Percentiles rank a stretch among this genome's conserved stretches.
Conservation (phyloP, 92 coral and sea anemone genomes). For the Porites evermanni region DNA sequence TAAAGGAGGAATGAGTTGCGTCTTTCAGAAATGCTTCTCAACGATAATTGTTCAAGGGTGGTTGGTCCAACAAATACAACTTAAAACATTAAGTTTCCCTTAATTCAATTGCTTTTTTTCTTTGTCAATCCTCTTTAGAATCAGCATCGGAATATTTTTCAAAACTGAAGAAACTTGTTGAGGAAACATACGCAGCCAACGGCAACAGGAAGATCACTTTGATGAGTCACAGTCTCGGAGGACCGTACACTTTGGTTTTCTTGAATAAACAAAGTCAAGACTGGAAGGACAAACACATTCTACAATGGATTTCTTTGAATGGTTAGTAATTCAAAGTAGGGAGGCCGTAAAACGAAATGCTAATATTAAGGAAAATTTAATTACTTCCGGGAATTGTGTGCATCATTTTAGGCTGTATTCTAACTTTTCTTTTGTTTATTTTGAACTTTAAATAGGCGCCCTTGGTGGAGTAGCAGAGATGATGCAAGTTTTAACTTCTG, state of each 20-base stretch:
- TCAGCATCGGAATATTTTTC: slow-evolving; percentile 36
- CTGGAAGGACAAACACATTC: slow-evolving; percentile 79
- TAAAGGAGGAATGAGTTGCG: too few relatives aligned
- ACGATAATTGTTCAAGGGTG: too few relatives aligned
- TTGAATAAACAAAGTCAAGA: slow-evolving; percentile 69
- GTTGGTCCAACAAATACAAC: too few relatives aligned
- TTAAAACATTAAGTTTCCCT: neutral
- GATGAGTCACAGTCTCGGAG: slow-evolving; percentile 80
- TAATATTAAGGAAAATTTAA: too few relatives aligned
- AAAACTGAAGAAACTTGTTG: slow-evolving; percentile 59
- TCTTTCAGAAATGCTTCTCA: too few relatives aligned
- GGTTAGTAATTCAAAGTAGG: slow-evolving; percentile 33
- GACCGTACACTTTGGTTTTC: slow-evolving; percentile 76
- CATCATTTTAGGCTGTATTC: too few relatives aligned
- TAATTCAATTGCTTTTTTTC: neutral
- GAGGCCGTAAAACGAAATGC: too few relatives aligned
- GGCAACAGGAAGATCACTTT: slow-evolving; percentile 67
- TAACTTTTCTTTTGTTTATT: too few relatives aligned
- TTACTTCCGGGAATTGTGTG: too few relatives aligned
- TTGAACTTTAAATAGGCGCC: too few relatives aligned
- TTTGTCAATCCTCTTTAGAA: neutral
- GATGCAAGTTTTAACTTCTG: slow-evolving; percentile 64
- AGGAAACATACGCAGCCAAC: slow-evolving; percentile 70
- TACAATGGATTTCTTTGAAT: slow-evolving; percentile 78
- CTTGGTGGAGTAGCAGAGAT: slow-evolving; percentile 66